phyloP scores from a whole-genome alignment of 1,140 invertebrate species.

The Coelopa frigida region DNA sequence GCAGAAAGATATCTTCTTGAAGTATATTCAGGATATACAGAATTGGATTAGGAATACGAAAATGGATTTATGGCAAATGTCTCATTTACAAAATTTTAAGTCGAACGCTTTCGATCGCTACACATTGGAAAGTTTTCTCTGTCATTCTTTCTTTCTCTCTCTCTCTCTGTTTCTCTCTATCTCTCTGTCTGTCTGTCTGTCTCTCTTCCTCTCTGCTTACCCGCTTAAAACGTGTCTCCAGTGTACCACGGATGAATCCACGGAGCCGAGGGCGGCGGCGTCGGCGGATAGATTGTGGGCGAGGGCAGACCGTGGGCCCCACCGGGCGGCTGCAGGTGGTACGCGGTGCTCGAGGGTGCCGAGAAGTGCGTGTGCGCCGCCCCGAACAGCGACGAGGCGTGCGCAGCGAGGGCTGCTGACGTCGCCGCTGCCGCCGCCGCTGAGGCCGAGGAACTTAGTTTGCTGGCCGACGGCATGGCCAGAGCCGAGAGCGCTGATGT shows the following conservation, averaged over 20 bases:
- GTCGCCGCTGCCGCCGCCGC: neutral
- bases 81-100: too few species aligned
- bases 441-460: slow-evolving; percentile 1
- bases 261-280: slow-evolving; percentile 41
- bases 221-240: slow-evolving; percentile 35
- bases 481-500: neutral
- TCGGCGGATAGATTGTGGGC: slow-evolving; percentile 43
- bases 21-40: too few species aligned
- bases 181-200: too few species aligned
- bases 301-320: slow-evolving; percentile 37
- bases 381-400: slow-evolving; percentile 10
- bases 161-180: too few species aligned
- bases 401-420: slow-evolving; percentile 7
- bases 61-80: too few species aligned
- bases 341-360: slow-evolving; percentile 16
- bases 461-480: neutral
- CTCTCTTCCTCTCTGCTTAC: too few species aligned
- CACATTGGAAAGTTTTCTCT: too few species aligned
- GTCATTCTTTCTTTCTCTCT: too few species aligned
- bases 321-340: slow-evolving; percentile 27
- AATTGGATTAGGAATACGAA: too few species aligned
- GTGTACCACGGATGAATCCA: slow-evolving; percentile 45
- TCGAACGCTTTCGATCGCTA: too few species aligned
- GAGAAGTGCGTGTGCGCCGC: slow-evolving; percentile 15
- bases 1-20: too few species aligned